Percentiles rank a stretch among this genome's conserved stretches.
These are phyloP conservation scores for Cryptotermes secundus DNA, from an alignment of 1,140 invertebrate genomes.

Conservation along the genomic window DNA sequence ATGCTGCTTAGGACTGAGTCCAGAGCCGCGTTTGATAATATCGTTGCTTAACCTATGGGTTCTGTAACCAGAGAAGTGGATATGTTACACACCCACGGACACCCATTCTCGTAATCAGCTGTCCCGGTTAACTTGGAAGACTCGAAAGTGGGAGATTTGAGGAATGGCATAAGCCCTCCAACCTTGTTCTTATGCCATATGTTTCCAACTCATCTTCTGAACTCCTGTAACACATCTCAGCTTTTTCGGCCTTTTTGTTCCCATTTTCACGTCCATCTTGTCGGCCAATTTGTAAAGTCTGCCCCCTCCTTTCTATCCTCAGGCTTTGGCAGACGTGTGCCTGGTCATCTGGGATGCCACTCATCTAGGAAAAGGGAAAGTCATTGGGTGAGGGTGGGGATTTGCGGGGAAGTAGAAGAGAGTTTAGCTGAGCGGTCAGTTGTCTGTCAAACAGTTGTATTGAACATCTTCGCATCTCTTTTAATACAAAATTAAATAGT, in stretches of 20 bases:
- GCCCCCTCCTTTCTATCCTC: neutral
- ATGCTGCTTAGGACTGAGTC: too few species aligned
- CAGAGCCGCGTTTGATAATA: too few species aligned
- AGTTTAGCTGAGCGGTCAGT: neutral
- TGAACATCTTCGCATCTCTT: too few species aligned
- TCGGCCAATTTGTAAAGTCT: neutral
- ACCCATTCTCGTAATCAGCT: too few species aligned
- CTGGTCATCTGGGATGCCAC: neutral
- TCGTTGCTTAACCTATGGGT: too few species aligned
- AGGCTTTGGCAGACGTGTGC: neutral
- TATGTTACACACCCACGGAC: too few species aligned
- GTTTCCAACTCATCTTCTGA: slow-evolving; percentile 5
- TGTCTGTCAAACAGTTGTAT: neutral
- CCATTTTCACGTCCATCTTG: slow-evolving; percentile 14
- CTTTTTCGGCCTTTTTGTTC: neutral
- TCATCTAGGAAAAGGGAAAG: neutral
- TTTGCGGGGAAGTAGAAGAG: too few species aligned
- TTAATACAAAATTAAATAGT: too few species aligned
- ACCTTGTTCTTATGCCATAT: neutral
- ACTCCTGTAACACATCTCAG: neutral
- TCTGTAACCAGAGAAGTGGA: too few species aligned
- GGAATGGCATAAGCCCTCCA: neutral
- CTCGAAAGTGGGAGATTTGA: too few species aligned
- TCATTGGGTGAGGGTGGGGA: too few species aligned
- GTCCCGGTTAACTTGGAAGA: too few species aligned